phyloP scores from a whole-genome alignment of 2,888 invertebrate species.

The Lymantria dispar region DNA sequence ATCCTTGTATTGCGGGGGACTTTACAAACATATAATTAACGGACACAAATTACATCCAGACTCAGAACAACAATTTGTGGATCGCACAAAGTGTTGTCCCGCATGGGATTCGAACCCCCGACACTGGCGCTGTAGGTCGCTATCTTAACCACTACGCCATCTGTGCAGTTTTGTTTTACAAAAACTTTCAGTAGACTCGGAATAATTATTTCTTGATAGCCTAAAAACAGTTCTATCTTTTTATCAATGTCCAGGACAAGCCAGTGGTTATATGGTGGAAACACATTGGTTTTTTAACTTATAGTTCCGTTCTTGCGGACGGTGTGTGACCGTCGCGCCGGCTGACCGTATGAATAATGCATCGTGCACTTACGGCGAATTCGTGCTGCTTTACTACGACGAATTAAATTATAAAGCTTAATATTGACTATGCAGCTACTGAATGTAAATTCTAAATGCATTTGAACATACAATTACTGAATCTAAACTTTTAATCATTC shows the following conservation, averaged over 20 bases:
- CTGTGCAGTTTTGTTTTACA: no score
- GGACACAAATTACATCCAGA: no score
- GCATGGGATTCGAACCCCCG: no score
- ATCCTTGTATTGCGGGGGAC: no score
- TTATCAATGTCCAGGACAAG: conserved; percentile 10
- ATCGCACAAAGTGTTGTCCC: no score
- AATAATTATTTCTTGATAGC: no score
- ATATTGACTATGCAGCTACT: background rate
- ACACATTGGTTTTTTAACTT: conserved; percentile 32
- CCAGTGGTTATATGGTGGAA: conserved; percentile 20
- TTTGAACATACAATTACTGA: background rate
- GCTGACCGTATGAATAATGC: conserved; percentile 54
- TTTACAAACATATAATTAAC: no score
- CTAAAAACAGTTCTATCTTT: background rate
- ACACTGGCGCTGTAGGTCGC: no score
- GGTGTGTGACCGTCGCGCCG: conserved; percentile 53
- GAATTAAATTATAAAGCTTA: conserved; percentile 15
- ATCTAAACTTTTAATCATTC: no score
- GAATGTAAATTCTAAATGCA: background rate
- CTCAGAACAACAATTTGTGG: no score
- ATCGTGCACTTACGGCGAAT: conserved; percentile 44
- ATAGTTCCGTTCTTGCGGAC: conserved; percentile 38
- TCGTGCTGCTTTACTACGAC: conserved; percentile 15
- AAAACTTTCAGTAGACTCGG: no score
- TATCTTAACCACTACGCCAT: no score